phyloP scores from a whole-genome alignment of 1,140 invertebrate species.

The Eurytemora carolleeae region DNA sequence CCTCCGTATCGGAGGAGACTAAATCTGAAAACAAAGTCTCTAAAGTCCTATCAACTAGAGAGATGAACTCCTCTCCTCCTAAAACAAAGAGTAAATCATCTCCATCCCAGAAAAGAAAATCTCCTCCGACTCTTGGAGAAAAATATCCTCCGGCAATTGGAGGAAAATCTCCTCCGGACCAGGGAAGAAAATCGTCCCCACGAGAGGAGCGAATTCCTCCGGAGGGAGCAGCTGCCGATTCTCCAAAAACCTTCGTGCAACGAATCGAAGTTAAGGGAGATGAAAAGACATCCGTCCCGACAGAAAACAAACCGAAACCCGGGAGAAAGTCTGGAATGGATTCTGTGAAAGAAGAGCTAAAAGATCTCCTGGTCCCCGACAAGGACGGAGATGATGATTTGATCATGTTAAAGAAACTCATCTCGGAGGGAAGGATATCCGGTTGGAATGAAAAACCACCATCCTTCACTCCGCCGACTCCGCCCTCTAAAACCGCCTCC shows the following conservation, averaged over 20 bases:
- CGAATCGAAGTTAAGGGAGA: background rate
- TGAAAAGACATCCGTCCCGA: background rate
- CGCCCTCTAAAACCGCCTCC: background rate
- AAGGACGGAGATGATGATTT: conserved; percentile 1
- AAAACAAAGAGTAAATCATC: no score
- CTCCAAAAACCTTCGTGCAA: background rate
- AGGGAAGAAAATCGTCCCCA: background rate
- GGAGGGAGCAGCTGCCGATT: background rate
- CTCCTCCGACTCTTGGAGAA: background rate
- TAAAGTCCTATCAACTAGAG: no score
- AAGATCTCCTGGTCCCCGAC: background rate
- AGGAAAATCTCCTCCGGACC: background rate
- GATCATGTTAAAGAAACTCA: conserved; percentile 2
- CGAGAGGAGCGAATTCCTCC: conserved; percentile 7
- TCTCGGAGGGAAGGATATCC: conserved; percentile 3
- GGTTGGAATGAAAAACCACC: conserved; percentile 5
- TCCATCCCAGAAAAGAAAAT: no score
- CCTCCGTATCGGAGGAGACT: no score
- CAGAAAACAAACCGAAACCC: background rate
- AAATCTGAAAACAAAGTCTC: no score
- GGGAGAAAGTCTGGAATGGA: background rate
- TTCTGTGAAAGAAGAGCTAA: background rate
- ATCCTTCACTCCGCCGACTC: conserved; percentile 2
- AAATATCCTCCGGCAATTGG: background rate
- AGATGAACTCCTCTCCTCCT: no score